Base-by-base conservation (phyloP, 2,888 invertebrate genomes). In the Latheticus oryzae region DNA sequence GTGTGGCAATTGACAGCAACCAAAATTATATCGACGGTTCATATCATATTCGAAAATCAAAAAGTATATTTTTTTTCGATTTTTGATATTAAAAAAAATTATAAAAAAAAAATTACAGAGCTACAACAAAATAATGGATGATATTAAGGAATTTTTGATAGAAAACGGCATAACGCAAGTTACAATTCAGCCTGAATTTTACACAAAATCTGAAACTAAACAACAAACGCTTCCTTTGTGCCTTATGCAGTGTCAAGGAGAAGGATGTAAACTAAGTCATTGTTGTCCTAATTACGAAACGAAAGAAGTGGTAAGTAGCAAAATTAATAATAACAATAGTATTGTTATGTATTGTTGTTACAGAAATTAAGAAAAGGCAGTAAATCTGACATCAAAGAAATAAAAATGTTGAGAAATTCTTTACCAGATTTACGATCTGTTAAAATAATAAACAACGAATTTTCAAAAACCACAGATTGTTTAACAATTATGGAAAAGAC, bases 111-210 rank as follows among this genome's bases (percentile, higher is more conserved):
- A 28, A 9, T 28, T 28, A 16, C 32, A 82, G 79, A 81, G 85
- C 0, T 87, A 85, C 64, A 77, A 78, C 3, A 81, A 78, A 67
- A 83, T 84, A 7, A 81, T 84, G 66, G 78, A 85, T 67, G 81
- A 85, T 50, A 85, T 93, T 2, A 86, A 84, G 17, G 84, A 86
- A 13, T 90, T 92, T 72, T 91, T 95, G 73, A 82, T 86, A 48
- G 87, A 89, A 8, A 88, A 91, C 73, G 93, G 93, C 2, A 92
- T 94, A 45, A 86, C 89, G 1, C 86, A 90, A 60, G 90, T 93
- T 5, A 93, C 95, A 0, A 86, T 95, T 65, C 95, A 95, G 73
- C 94, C 95, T 0, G 95, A 95, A 76, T 95, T 94, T 73, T 78
- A 71, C 63, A 68, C 63, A 23, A 73, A 70, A 48, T 38, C 58